Evolutionary conservation across 1,140 invertebrate genomes (phyloP), one percentile per base, ranked within the genome.

Genomic region (Drosophila novamexicana): DNA sequence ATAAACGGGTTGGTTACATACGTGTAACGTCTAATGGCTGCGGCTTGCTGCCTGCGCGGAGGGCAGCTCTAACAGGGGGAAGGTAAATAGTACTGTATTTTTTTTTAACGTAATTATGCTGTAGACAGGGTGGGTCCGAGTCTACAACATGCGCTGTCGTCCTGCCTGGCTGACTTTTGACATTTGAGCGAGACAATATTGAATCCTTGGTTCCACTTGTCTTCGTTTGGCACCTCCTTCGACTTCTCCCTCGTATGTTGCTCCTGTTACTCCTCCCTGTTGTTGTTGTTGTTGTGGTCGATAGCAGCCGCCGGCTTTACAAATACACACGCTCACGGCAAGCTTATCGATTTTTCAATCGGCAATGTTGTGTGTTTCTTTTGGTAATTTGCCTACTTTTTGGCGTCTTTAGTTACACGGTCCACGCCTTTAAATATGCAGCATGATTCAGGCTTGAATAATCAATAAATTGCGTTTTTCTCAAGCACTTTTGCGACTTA

Each of bases 281-380:
- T 59, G 36, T 71, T 63, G 50, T 79, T 84, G 71, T 70, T 82
- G 53, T 74, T 75, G 79, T 81, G 65, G 61, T 66, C 78, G 70
- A 64, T 86, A 61, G 57, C 70, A 76, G 57, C 59, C 76, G 77
- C 83, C 83, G 83, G 83, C 72, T 68, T 75, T 57, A 62, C 75
- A 67, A 62, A 63, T 59, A 74, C 75, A 68, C 52, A 32, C 45
- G 69, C 71, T 50, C 79, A 77, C 53, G 70, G 14, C 66, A 44
- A 47, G 77, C 77, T 69, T 88, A 88, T 88, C 63, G 83, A 88
- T 88, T 88, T 88, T 88, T 83, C 83, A 73, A 89, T 74, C 54
- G 63, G 42, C 47, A 57, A 66, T 71, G 71, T n/a, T 73, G 78
- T 77, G 74, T 76, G 68, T 6, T 44, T 47, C 36, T 42, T 39